Conservation (phyloP, 2,888 invertebrate species). For the Acronicta leporina region DNA sequence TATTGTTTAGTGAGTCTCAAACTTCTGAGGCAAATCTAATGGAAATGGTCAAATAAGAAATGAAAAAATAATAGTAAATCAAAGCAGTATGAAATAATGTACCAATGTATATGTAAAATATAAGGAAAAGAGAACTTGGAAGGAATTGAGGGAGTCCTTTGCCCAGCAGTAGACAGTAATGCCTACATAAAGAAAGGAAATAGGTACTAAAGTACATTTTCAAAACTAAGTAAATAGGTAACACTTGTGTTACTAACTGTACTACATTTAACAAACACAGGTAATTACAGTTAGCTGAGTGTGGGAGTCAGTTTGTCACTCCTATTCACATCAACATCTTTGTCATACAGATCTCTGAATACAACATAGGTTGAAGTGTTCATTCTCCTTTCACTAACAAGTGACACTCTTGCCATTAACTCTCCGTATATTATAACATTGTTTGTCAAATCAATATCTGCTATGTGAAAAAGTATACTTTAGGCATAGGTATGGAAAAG, state of each 20-base stretch:
- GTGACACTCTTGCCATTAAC: not conserved
- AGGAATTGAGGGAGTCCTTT: too few species aligned
- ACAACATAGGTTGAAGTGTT: constrained; percentile 8
- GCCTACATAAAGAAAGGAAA: not conserved
- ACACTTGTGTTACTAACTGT: constrained; percentile 30
- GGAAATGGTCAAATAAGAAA: too few species aligned
- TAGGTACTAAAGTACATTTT: not conserved
- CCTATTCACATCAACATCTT: constrained; percentile 45
- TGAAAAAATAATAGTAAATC: too few species aligned
- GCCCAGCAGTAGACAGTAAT: too few species aligned
- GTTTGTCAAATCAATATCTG: too few species aligned
- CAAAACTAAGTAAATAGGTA: constrained; percentile 4
- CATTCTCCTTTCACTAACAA: not conserved
- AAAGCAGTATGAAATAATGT: too few species aligned
- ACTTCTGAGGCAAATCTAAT: too few species aligned
- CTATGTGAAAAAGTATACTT: too few species aligned
- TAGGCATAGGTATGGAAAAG: too few species aligned
- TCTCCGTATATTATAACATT: not conserved
- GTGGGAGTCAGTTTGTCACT: constrained; percentile 21
- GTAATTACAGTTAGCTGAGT: constrained; percentile 9
- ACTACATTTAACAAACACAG: constrained; percentile 22
- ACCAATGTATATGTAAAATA: too few species aligned
- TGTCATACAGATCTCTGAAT: constrained; percentile 28
- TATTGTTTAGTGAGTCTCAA: too few species aligned
- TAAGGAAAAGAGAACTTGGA: too few species aligned